Evolutionary conservation across 2,888 invertebrate species (phyloP).

Genomic region (Clepsis dumicolana): DNA sequence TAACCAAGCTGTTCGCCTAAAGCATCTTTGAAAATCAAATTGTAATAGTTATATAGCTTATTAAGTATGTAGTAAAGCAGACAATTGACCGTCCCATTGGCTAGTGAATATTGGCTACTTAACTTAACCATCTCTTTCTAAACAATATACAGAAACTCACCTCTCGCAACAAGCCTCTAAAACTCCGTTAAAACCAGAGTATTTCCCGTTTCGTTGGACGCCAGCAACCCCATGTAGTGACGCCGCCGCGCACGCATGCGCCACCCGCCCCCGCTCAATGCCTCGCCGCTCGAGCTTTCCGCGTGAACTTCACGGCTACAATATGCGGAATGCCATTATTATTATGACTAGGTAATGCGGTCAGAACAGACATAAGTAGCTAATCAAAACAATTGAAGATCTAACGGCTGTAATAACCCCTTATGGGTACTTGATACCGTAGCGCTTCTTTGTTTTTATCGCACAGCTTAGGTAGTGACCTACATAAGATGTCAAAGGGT

Average conservation of each 20-base stretch:
- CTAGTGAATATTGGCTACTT: no score
- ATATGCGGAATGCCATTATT: conserved; percentile 41
- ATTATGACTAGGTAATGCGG: conserved; percentile 28
- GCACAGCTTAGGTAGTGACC: background rate
- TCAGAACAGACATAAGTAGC: conserved; percentile 13
- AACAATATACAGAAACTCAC: background rate
- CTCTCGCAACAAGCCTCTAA: conserved; percentile 53
- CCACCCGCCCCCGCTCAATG: conserved; percentile 79
- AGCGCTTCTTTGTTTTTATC: background rate
- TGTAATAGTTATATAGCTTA: no score
- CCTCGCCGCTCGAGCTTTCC: conserved; percentile 59
- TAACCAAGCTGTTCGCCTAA: no score
- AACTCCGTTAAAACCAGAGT: conserved; percentile 45
- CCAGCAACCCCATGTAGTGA: conserved; percentile 55
- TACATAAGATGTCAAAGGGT: background rate
- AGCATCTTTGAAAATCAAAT: no score
- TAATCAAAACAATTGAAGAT: background rate
- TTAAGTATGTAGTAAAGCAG: no score
- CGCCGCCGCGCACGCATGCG: conserved; percentile 67
- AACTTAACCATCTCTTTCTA: no score
- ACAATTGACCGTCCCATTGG: no score
- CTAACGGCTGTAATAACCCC: background rate
- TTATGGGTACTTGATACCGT: background rate
- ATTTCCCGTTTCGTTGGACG: conserved; percentile 8
- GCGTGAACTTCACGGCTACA: conserved; percentile 48